Evolutionary conservation across 2,888 invertebrate genomes (phyloP), one percentile per base, ranked within the genome.

Genomic region (Caenorhabditis uteleia): DNA sequence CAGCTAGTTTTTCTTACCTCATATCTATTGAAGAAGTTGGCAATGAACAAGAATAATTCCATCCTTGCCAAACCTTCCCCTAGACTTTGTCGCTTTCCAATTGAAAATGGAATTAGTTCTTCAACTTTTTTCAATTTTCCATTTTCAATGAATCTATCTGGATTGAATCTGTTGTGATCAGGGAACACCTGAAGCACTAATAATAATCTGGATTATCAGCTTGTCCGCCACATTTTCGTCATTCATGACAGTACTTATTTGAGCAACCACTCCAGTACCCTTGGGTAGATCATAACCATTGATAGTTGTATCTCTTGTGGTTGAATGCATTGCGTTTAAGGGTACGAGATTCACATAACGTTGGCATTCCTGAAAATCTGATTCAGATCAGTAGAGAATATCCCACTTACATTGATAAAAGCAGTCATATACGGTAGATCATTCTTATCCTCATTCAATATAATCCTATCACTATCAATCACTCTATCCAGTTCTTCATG

Each of bases 41-140:
- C 44, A 23, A 61, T 50, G 45, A 71, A 62, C 10, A 71, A 25
- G 49, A 66, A 71, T 20, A 71, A 10, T 31, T 71, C 71, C 62
- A 67, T 68, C 25, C 60, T 34, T 4, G 72, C 70, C 18, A 72
- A 31, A 10, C 62, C 61, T 49, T 72, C 72, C 4, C 70, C 70
- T 3, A 70, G 46, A 38, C 70, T 70, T 33, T 51, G 55, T 36
- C 68, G 44, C 29, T 70, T 70, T 8, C 70, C 70, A n/a, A 70
- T 38, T 8, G 65, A 65, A 31, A 70, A 70, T 12, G 70, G 67
- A n/a, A 58, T 26, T 10, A 70, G 34, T n/a, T 61, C 58, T 18
- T 69, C 66, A 23, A 61, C 33, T 26, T 58, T 65, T 33, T 67
- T 74, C 31, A 71, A 26, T 39, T 74, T 68, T 14, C 77, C 79